Percentiles rank a stretch among this genome's conserved stretches.
These are phyloP conservation scores for Cataglyphis hispanica DNA, from an alignment of 1,140 invertebrate genomes.

Conservation along the genomic window DNA sequence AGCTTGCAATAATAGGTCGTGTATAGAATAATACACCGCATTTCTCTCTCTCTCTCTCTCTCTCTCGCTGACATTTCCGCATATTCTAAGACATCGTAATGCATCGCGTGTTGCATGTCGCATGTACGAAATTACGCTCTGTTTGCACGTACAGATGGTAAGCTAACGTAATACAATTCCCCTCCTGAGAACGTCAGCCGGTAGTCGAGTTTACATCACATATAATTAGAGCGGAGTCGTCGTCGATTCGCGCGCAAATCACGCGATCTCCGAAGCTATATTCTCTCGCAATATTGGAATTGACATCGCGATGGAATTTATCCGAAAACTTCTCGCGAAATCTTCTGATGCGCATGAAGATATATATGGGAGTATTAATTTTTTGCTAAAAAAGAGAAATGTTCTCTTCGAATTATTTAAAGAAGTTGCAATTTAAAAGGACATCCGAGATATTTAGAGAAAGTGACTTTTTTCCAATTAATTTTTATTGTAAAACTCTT, in stretches of 20 bases:
- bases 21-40: conserved; percentile 38
- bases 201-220: conserved; percentile 45
- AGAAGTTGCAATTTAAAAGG: neutral
- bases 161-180: conserved; percentile 40
- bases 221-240: conserved; percentile 48
- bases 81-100: neutral
- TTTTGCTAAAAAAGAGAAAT: neutral
- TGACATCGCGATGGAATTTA: conserved; percentile 3
- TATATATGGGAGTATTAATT: neutral
- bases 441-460: neutral
- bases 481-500: neutral
- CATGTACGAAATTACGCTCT: conserved; percentile 22
- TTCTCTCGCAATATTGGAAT: neutral
- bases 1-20: conserved; percentile 46
- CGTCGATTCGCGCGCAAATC: conserved; percentile 54
- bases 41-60: neutral
- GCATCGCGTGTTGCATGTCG: neutral
- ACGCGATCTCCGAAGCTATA: conserved; percentile 18
- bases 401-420: neutral
- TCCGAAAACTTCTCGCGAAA: neutral
- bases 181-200: conserved; percentile 24
- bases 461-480: neutral
- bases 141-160: conserved; percentile 21
- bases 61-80: too few species aligned
- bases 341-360: neutral